Evolutionary conservation across 2,797 vertebrate genomes (phyloP).

Genomic region (Manis pentadactyla): DNA sequence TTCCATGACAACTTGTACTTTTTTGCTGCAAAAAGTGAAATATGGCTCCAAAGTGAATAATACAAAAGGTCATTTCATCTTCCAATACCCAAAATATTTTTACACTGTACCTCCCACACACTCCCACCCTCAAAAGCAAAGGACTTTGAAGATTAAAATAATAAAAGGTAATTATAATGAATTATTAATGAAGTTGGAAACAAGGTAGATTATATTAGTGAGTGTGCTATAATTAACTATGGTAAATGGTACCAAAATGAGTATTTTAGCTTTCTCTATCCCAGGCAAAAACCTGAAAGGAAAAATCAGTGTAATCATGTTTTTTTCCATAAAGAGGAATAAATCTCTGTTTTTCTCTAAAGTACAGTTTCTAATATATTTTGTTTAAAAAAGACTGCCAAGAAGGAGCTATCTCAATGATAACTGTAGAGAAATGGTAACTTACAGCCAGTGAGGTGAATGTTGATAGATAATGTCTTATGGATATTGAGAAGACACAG

Average conservation of each 20-base stretch:
- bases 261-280: constrained; percentile 75
- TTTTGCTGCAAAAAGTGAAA: constrained; percentile 62
- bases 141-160: constrained; percentile 72
- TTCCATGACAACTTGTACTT: constrained; percentile 63
- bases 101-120: constrained; percentile 51
- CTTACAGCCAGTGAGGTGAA: constrained; percentile 42
- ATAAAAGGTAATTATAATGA: constrained; percentile 72
- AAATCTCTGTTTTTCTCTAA: constrained; percentile 33
- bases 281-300: constrained; percentile 47
- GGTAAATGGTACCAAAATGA: constrained; percentile 76
- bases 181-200: constrained; percentile 74
- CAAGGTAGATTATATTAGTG: constrained; percentile 60
- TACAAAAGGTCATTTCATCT: constrained; percentile 62
- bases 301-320: constrained; percentile 67
- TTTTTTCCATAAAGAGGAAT: constrained; percentile 64
- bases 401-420: constrained; percentile 30
- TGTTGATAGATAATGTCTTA: constrained; percentile 50
- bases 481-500: constrained; percentile 69
- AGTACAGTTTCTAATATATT: constrained; percentile 37
- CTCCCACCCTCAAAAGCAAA: constrained; percentile 66
- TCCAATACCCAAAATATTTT: constrained; percentile 74
- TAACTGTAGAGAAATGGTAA: constrained; percentile 42
- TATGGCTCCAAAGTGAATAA: constrained; percentile 62
- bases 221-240: constrained; percentile 75
- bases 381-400: constrained; percentile 47